Base-by-base conservation (phyloP, 2,113 vertebrate species). In the Mobula hypostoma region DNA sequence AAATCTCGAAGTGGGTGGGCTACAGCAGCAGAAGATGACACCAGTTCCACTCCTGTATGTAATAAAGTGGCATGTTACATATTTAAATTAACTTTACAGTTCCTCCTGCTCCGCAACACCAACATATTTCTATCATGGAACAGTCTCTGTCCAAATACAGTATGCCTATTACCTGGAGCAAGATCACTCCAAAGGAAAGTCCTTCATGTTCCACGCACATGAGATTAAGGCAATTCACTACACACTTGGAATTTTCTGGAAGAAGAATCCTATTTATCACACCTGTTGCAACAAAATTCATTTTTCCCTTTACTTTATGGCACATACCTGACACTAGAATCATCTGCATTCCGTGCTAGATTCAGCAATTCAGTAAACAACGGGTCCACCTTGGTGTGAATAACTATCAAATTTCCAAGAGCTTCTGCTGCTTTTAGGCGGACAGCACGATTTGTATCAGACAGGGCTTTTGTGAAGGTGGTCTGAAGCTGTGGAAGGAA, bases 401-500 rank as follows among this genome's bases (percentile, higher is more conserved):
- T 99, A 94, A 98, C 97, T 5, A 99, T 98, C 95, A 99, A 97
- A 36, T 98, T 98, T 24, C 99, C 99, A 0, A 99, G 97, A 0
- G 99, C 98, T 11, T 99, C 98, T 0, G 99, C 99, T 0, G 99
- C 98, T 95, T 98, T 98, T 29, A 99, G 97, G 94, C 99, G 97
- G 94, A 99, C 99, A 0, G 97, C 97, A 0, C 99, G 97, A 95
- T 99, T 99, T 0, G 98, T 97, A 94, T 99, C 99, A 95, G 99
- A 98, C 4, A 99, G 96, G 4, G 99, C 99, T 96, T 99, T 99
- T 74, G 98, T 98, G 96, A 99, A 99, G 56, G 99, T 99, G 94
- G 99, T 99, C 97, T 99, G 99, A 94, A 99, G 96, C 94, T 99
- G 99, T 29, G 99, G 99, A 95, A 99, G 97, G 97, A 99, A 99